Base-by-base conservation (phyloP, 2,113 vertebrate species). In the Struthio camelus region DNA sequence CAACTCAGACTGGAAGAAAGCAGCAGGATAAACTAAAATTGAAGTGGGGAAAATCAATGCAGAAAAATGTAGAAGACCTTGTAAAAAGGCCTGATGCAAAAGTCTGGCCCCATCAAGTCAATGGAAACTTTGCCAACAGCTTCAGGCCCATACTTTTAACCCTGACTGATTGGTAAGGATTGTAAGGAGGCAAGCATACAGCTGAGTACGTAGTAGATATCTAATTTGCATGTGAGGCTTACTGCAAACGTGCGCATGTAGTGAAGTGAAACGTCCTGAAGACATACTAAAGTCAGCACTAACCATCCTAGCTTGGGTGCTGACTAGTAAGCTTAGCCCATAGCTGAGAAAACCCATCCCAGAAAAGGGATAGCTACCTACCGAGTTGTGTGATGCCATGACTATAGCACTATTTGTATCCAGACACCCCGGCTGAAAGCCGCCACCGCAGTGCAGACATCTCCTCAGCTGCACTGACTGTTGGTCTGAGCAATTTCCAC, bases 1-100 rank as follows among this genome's bases (percentile, higher is more conserved):
- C 80, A 69, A 61, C 62, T 82, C 42, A 78, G 85, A 94, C 92
- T 59, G 80, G 25, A 59, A 85, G 48, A 66, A 59, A 36, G 70
- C 12, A 87, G 18, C 24, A 62, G 54, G 18, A 38, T 58, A 24
- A 90, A 90, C 89, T 56, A 82, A 85, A 93, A 83, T 7, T 38
- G 44, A 73, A 86, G 70, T 44, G 6, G 32, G 48, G 64, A 82
- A 94, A 91, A 79, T 62, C 51, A 73, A 20, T n/a, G 30, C 44
- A 65, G 38, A 82, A 72, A n/a, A 56, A 34, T 38, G 44, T 38
- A 17, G 38, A 82, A 69, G 13, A 50, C 54, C 54, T 56, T 30
- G 54, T 56, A 50, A 70, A 58, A 75, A 92, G 27, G 18, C 15
- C 50, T 44, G 59, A 27, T 89, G 38, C 18, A 9, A 44, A 87